These are phyloP conservation scores for Paguma larvata DNA, from an alignment of 2,797 vertebrate species.

Conservation along the genomic window DNA sequence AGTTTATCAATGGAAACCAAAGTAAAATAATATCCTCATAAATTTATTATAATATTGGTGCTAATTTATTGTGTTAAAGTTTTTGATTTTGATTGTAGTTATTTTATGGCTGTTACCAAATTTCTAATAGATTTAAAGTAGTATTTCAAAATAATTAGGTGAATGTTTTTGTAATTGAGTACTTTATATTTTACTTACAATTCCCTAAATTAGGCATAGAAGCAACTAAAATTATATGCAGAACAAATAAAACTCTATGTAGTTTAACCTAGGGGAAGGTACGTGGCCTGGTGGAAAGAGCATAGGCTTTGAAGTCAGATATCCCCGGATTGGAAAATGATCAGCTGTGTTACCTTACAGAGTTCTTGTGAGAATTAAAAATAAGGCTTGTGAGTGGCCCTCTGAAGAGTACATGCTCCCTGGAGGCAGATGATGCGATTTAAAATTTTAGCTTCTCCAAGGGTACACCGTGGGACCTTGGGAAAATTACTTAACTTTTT, in stretches of 20 bases:
- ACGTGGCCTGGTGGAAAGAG: background rate
- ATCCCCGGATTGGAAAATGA: background rate
- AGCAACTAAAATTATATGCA: background rate
- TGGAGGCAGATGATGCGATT: background rate
- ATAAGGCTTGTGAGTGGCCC: background rate
- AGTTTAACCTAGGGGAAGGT: background rate
- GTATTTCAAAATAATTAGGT: background rate
- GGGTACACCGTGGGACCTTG: background rate
- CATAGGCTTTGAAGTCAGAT: background rate
- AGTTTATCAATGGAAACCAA: slow-evolving; percentile 34
- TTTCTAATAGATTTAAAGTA: background rate
- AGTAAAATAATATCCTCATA: background rate
- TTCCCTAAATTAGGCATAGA: background rate
- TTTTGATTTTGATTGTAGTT: slow-evolving; percentile 15
- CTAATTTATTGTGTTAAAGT: background rate
- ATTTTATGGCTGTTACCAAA: background rate
- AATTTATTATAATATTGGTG: background rate
- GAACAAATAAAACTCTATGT: background rate
- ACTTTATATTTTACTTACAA: background rate
- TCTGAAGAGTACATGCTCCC: background rate
- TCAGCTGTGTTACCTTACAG: background rate
- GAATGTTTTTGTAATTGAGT: background rate
- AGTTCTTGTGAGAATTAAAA: background rate
- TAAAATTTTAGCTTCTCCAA: background rate
- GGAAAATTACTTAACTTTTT: background rate